These are phyloP conservation scores for Hecatera dysodea DNA, from an alignment of 2,888 invertebrate species.

Conservation along the genomic window DNA sequence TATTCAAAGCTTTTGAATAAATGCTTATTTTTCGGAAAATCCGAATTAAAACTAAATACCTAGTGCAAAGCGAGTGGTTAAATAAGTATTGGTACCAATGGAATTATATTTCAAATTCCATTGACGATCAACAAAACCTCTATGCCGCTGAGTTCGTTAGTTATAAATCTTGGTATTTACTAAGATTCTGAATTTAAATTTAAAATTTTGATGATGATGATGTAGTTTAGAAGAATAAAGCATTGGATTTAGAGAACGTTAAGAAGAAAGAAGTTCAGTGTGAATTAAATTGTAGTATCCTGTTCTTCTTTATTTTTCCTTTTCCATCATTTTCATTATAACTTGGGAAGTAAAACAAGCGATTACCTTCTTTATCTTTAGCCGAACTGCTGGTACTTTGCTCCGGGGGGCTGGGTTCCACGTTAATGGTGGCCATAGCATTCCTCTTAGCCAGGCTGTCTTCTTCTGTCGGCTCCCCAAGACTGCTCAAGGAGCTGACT, in stretches of 20 bases:
- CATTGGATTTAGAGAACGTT: constrained; percentile 45
- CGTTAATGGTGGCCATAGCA: constrained; percentile 85
- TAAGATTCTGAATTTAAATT: constrained; percentile 3
- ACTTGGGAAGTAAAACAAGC: constrained; percentile 13
- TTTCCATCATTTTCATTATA: constrained; percentile 5
- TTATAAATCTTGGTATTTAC: neutral
- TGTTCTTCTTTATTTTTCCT: constrained; percentile 35
- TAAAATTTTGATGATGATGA: constrained; percentile 6
- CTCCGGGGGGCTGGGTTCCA: constrained; percentile 80
- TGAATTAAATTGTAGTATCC: neutral
- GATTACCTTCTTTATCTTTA: constrained; percentile 87
- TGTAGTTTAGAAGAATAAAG: constrained; percentile 56
- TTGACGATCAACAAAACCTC: no score
- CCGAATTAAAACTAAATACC: no score
- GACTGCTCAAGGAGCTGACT: constrained; percentile 91
- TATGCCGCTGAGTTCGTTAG: neutral
- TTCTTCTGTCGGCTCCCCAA: constrained; percentile 89
- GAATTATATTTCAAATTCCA: no score
- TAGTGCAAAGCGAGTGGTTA: no score
- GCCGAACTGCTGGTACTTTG: constrained; percentile 77
- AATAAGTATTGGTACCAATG: no score
- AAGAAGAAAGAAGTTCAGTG: constrained; percentile 29
- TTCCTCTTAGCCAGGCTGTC: constrained; percentile 86
- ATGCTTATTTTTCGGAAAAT: no score
- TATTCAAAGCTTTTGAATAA: no score